Evolutionary conservation across 1,140 invertebrate species (phyloP), one percentile per base, ranked within the genome.

Genomic region (Panagrolaimus sp.): DNA sequence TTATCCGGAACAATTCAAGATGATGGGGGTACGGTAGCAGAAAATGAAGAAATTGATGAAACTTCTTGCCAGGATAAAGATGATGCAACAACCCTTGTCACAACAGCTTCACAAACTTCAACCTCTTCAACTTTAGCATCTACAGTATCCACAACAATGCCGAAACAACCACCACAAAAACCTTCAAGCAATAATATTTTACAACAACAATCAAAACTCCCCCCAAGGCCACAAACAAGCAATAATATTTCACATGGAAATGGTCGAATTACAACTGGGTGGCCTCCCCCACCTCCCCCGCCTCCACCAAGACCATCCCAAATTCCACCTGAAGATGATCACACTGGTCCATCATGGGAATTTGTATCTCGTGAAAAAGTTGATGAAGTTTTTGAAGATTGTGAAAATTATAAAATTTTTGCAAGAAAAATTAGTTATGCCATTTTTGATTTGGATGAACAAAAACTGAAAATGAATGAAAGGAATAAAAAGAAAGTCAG

Each of bases 381-480:
- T 21, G 52, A 58, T 14, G 52, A 58, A 58, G 52, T 58, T 2
- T 58, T 24, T 28, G 52, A 58, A 14, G 52, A 58, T 28, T 26
- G 52, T 58, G 52, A 58, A 26, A 58, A 58, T 28, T 58, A 58
- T 14, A 58, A 58, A 17, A 58, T 58, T 28, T 58, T 58, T 28
- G 52, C 52, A n/a, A 12, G 52, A 24, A 58, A 58, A 28, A 58
- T 58, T 21, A 58, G 52, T 58, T 58, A 58, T 58, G 52, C 52
- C 17, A 58, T 58, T 8, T 58, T 58, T 28, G 52, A 58, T 28
- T 21, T 26, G 14, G 1, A 24, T 17, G 52, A 58, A 28, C 52
- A 58, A 28, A 58, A 58, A 4, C 52, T 58, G 1, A 58, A 58
- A 14, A 58, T 58, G 8, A 58, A 58, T 26, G 52, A 58, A 17